Evolutionary conservation across 2,888 invertebrate genomes (phyloP).

Genomic region (Druceiella hillmani): DNA sequence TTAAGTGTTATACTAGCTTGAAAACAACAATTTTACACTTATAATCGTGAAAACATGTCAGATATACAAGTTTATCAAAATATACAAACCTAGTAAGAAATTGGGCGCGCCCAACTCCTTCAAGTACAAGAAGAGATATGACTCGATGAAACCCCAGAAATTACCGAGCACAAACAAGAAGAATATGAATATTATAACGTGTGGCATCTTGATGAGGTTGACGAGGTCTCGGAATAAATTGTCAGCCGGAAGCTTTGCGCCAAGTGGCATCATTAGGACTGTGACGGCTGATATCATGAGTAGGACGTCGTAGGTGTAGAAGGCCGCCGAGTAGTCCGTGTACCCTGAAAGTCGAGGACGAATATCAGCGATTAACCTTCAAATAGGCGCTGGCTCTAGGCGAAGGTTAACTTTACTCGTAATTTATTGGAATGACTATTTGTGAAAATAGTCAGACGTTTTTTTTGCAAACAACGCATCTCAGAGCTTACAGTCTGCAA

Average conservation of each 20-base stretch:
- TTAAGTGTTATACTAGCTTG: too few species aligned
- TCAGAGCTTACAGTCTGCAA: too few species aligned
- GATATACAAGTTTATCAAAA: too few species aligned
- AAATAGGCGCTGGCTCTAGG: too few species aligned
- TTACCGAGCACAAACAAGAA: constrained; percentile 79
- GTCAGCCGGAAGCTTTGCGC: constrained; percentile 71
- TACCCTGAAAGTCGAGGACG: constrained; percentile 57
- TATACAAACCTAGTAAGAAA: constrained; percentile 75
- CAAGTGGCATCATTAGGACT: constrained; percentile 72
- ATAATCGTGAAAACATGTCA: too few species aligned
- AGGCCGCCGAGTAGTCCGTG: constrained; percentile 84
- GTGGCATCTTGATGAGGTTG: constrained; percentile 70
- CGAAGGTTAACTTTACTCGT: too few species aligned
- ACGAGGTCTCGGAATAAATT: constrained; percentile 70
- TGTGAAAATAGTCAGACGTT: too few species aligned
- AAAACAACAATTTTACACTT: too few species aligned
- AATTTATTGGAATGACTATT: too few species aligned
- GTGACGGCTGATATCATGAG: constrained; percentile 67
- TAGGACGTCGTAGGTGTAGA: constrained; percentile 73
- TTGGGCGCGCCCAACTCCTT: constrained; percentile 80
- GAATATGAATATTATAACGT: constrained; percentile 73
- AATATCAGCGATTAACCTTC: too few species aligned
- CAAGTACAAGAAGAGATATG: constrained; percentile 80
- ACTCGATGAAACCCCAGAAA: constrained; percentile 86
- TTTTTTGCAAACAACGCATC: too few species aligned